These are phyloP conservation scores for Acinonyx jubatus DNA, from an alignment of 2,113 vertebrate genomes.

Conservation along the genomic window DNA sequence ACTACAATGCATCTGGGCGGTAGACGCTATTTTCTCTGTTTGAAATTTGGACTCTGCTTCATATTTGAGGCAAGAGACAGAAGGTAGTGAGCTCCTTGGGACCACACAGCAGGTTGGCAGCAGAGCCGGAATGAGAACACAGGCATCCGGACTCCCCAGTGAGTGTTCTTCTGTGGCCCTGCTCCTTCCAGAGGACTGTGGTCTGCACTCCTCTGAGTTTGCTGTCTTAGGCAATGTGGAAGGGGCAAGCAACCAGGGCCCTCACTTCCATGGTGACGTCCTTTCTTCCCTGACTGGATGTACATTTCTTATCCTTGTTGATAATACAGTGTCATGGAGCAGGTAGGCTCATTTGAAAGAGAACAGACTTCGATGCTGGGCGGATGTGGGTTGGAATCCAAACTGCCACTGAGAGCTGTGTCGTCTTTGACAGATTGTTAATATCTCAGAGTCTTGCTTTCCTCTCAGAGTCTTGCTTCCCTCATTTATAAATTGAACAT, in stretches of 20 bases:
- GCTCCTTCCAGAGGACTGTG: too few relatives aligned
- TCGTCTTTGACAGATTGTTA: not conserved
- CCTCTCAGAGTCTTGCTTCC: not conserved
- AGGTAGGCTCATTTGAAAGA: not conserved
- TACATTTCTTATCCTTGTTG: not conserved
- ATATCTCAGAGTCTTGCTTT: not conserved
- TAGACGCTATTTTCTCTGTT: not conserved
- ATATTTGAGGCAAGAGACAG: not conserved
- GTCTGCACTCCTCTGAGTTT: not conserved
- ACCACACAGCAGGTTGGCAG: not conserved
- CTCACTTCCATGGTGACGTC: not conserved
- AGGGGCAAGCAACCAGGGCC: not conserved
- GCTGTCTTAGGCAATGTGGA: accelerated
- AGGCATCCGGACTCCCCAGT: not conserved
- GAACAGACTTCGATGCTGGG: not conserved
- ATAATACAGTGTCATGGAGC: not conserved
- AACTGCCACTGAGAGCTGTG: too few relatives aligned
- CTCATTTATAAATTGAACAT: not conserved
- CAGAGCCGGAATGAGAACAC: not conserved
- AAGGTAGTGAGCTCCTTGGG: not conserved
- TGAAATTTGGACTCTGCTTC: not conserved
- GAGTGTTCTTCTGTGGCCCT: not conserved
- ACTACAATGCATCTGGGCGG: not conserved
- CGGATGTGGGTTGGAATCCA: not conserved
- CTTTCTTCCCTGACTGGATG: not conserved